Conservation (phyloP, 2,888 invertebrate genomes). For the Busseola fusca region DNA sequence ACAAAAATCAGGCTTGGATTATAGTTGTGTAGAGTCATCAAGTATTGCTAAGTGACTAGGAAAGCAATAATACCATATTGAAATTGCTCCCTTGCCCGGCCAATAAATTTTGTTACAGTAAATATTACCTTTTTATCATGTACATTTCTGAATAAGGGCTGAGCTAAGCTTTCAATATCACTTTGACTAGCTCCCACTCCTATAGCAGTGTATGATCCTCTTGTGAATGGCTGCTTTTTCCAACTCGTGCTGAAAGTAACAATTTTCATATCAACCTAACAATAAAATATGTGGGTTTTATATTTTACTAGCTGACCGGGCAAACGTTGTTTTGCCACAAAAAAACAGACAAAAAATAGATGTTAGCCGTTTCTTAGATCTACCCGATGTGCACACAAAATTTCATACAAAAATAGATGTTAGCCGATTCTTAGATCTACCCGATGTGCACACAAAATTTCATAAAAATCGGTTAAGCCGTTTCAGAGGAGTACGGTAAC, state of each 20-base stretch:
- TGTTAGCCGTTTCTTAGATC: too few relatives aligned
- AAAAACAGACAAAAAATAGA: too few relatives aligned
- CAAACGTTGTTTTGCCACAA: too few relatives aligned
- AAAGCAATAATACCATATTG: not conserved
- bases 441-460: too few relatives aligned
- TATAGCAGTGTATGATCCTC: slow-evolving; percentile 97
- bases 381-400: too few relatives aligned
- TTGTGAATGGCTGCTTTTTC: slow-evolving; percentile 94
- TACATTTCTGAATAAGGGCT: slow-evolving; percentile 93
- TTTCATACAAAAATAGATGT: too few relatives aligned
- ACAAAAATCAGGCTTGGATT: not conserved
- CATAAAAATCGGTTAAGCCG: too few relatives aligned
- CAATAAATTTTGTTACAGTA: not conserved
- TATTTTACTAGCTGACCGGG: too few relatives aligned
- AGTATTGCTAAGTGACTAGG: not conserved
- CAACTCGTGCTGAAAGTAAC: slow-evolving; percentile 93
- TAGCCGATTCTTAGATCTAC: too few relatives aligned
- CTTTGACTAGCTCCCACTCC: slow-evolving; percentile 96
- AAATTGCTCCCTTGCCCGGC: not conserved
- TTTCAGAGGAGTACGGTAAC: too few relatives aligned
- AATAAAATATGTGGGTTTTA: not conserved
- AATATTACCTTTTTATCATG: slow-evolving; percentile 91
- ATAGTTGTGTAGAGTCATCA: not conserved
- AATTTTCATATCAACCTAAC: slow-evolving; percentile 20
- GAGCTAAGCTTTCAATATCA: slow-evolving; percentile 96